These are phyloP conservation scores for Morinoia aosen DNA, from an alignment of 2,888 invertebrate genomes.

Conservation along the genomic window DNA sequence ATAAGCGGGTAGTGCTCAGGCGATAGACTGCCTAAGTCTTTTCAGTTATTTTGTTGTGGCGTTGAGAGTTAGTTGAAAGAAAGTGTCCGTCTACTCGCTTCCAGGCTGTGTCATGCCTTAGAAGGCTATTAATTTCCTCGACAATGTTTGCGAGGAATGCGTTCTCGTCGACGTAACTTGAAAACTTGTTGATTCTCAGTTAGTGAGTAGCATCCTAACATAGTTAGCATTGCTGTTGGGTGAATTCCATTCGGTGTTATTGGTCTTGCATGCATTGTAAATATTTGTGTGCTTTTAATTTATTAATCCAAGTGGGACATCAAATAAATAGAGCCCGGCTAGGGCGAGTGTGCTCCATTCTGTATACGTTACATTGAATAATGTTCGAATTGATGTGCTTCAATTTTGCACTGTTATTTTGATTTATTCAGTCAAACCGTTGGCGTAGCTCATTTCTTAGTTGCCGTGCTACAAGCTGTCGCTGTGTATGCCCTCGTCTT, in stretches of 20 bases:
- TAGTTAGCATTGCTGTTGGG: not conserved
- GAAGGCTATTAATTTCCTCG: not conserved
- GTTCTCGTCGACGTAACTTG: not conserved
- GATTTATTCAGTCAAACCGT: too few species aligned
- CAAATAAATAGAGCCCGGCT: too few species aligned
- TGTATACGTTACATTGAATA: too few species aligned
- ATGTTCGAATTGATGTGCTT: too few species aligned
- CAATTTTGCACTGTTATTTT: too few species aligned
- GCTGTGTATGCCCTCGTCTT: too few species aligned
- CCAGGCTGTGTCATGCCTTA: not conserved
- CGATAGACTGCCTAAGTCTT: not conserved
- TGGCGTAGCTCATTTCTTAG: too few species aligned
- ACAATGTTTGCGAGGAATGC: not conserved
- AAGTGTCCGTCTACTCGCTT: not conserved
- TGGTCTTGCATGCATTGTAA: not conserved
- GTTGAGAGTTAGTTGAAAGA: not conserved
- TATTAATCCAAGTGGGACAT: not conserved
- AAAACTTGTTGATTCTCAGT: not conserved
- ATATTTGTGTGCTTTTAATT: not conserved
- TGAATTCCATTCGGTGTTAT: not conserved
- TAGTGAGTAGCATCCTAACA: not conserved
- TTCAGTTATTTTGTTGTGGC: not conserved
- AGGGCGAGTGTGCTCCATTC: too few species aligned
- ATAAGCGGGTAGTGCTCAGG: not conserved
- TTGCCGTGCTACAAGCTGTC: too few species aligned